Percentiles rank a stretch among this genome's conserved stretches.
Evolutionary conservation across 2,113 vertebrate genomes (phyloP).

Genomic region (Cyprinodon brontotheroides): DNA sequence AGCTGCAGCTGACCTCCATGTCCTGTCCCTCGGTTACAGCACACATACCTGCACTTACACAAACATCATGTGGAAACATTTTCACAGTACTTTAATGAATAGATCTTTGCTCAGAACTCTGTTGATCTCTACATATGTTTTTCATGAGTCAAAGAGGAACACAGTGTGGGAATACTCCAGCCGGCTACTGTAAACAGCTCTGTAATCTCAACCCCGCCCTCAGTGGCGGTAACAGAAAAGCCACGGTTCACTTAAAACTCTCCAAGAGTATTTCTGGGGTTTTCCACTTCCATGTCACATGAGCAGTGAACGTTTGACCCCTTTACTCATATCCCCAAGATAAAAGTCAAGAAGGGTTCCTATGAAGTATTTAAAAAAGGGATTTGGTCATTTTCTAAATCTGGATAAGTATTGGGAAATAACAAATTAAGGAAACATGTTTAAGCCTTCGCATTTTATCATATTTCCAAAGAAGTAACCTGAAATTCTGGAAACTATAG

Average conservation of each 20-base stretch:
- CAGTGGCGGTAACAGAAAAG: conserved; percentile 7
- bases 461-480: not conserved
- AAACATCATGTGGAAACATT: conserved; percentile 5
- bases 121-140: conserved; percentile 39
- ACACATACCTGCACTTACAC: conserved; percentile 9
- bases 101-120: conserved; percentile 2
- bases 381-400: not conserved
- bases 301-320: not conserved
- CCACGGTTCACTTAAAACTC: conserved; percentile 2
- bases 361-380: too few species aligned
- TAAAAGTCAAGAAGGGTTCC: not conserved
- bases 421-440: not conserved
- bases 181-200: conserved; percentile 37
- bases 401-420: not conserved
- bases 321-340: not conserved
- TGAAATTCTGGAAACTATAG: not conserved
- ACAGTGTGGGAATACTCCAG: conserved; percentile 33
- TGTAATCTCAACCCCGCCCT: conserved; percentile 28
- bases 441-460: not conserved
- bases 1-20: conserved; percentile 58
- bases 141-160: conserved; percentile 24
- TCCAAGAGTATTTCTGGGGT: conserved; percentile 9
- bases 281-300: conserved; percentile 18
- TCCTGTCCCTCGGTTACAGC: conserved; percentile 38
- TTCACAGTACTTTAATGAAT: conserved; percentile 12